Conservation (phyloP, 1,140 invertebrate species). For the Hylyphantes graminicola region DNA sequence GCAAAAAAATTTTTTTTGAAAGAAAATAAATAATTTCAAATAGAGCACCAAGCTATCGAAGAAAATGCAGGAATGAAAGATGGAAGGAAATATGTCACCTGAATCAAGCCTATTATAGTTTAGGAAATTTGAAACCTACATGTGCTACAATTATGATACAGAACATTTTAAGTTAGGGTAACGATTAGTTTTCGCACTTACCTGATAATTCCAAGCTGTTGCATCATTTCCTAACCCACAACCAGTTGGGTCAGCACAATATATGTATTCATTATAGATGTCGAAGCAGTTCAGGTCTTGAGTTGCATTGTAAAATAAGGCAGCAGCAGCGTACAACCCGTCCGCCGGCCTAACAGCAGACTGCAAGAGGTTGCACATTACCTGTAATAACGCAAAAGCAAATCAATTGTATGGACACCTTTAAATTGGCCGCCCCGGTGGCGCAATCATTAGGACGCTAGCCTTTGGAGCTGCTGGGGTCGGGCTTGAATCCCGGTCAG, state of each 20-base stretch:
- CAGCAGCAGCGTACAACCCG: slow-evolving; percentile 64
- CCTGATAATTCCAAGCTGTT: slow-evolving; percentile 68
- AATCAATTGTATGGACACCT: too few species aligned
- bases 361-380: slow-evolving; percentile 35
- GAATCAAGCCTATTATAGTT: background rate
- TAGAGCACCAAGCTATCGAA: too few species aligned
- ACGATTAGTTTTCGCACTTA: background rate
- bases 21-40: too few species aligned
- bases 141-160: background rate
- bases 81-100: background rate
- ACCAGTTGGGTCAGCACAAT: slow-evolving; percentile 69
- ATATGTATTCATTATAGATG: slow-evolving; percentile 66
- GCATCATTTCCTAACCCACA: slow-evolving; percentile 67
- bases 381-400: slow-evolving; percentile 2
- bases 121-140: background rate
- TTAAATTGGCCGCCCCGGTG: too few species aligned
- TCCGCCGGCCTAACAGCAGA: background rate
- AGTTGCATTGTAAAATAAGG: slow-evolving; percentile 59
- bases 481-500: too few species aligned
- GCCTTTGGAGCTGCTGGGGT: too few species aligned
- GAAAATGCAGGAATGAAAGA: too few species aligned
- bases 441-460: too few species aligned
- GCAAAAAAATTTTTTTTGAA: too few species aligned
- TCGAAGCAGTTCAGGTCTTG: slow-evolving; percentile 65
- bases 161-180: background rate